A percentile compares a stretch with the other conserved stretches of the same genome.
These are phyloP conservation scores for Nibea albiflora DNA, from an alignment of 2,113 vertebrate genomes.

Conservation along the genomic window DNA sequence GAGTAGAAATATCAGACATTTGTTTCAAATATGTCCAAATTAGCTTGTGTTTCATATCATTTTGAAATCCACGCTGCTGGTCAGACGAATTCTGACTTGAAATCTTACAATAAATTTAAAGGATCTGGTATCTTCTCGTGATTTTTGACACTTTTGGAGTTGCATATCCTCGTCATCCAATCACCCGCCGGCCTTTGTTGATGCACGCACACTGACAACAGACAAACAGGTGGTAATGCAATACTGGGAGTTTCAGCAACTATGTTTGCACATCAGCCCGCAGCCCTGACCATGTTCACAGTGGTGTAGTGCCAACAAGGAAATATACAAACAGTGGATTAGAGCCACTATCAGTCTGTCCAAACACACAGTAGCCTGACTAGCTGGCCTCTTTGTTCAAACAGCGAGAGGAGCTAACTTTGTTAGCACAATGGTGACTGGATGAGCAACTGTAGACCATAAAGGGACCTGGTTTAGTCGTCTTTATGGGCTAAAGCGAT, in stretches of 20 bases:
- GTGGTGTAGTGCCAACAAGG: conserved; percentile 69
- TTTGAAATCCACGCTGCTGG: neutral
- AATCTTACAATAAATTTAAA: neutral
- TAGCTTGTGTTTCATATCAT: neutral
- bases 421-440: conserved; percentile 5
- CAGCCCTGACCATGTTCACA: conserved; percentile 62
- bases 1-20: neutral
- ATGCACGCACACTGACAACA: conserved; percentile 71
- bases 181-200: neutral
- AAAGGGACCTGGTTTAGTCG: neutral
- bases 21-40: neutral
- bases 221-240: conserved; percentile 49
- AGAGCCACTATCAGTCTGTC: conserved; percentile 73
- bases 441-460: neutral
- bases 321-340: conserved; percentile 76
- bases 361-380: conserved; percentile 70
- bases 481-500: neutral
- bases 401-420: conserved; percentile 51
- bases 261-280: conserved; percentile 67
- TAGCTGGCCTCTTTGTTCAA: conserved; percentile 60
- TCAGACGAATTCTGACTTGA: neutral
- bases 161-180: neutral
- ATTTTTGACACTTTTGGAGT: too few relatives aligned
- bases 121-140: neutral
- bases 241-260: conserved; percentile 58